Evolutionary conservation across 2,113 vertebrate genomes (phyloP).

Genomic region (Limanda limanda): DNA sequence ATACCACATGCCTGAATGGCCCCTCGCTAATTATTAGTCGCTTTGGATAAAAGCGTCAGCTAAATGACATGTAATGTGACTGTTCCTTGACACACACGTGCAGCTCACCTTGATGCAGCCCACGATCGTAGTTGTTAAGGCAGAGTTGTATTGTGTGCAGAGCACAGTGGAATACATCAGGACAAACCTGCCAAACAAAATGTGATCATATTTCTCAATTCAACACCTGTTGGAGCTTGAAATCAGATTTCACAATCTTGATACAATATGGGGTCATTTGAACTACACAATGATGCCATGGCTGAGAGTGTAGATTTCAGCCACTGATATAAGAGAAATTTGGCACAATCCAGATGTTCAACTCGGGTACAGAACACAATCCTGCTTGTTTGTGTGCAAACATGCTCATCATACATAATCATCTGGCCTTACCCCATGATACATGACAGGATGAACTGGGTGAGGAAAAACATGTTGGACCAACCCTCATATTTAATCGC

Average conservation of each 20-base stretch:
- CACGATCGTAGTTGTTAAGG: constrained; percentile 96
- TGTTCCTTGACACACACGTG: neutral
- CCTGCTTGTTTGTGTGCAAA: neutral
- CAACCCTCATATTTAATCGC: constrained; percentile 81
- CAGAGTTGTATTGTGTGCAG: constrained; percentile 98
- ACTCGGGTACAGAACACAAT: neutral
- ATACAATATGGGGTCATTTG: neutral
- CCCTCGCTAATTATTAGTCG: no score
- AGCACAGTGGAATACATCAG: constrained; percentile 97
- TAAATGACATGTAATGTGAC: neutral
- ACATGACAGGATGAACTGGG: constrained; percentile 80
- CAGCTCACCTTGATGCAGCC: constrained; percentile 94
- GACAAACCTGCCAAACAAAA: constrained; percentile 85
- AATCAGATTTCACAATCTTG: neutral
- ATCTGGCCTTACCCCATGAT: constrained; percentile 79
- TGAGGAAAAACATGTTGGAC: constrained; percentile 79
- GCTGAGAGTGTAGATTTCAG: neutral
- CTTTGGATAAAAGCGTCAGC: no score
- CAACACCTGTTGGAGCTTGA: neutral
- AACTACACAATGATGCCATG: neutral
- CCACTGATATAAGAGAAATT: neutral
- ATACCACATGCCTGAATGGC: neutral
- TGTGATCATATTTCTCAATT: neutral
- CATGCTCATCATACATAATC: no score
- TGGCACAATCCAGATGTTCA: constrained; percentile 4